Conservation (phyloP, 2,888 invertebrate species). For the Adineta ricciae region DNA sequence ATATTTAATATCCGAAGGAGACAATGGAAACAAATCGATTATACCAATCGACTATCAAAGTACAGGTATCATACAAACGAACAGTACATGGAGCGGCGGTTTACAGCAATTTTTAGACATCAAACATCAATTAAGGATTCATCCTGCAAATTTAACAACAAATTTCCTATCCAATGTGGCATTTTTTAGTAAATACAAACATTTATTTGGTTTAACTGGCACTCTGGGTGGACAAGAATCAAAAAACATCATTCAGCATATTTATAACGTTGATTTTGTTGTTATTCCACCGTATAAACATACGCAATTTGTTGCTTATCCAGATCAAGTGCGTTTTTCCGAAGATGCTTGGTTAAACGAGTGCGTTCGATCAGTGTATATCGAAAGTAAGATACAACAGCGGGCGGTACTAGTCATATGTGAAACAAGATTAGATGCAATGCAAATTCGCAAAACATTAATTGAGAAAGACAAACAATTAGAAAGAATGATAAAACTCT, state of each 20-base stretch:
- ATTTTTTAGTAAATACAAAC: slow-evolving; percentile 34
- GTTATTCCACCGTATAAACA: slow-evolving; percentile 35
- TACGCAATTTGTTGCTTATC: slow-evolving; percentile 30
- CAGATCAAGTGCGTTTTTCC: neutral
- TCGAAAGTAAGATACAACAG: slow-evolving; percentile 35
- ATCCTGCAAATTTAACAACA: slow-evolving; percentile 34
- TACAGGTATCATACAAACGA: slow-evolving; percentile 36
- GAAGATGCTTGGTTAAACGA: slow-evolving; percentile 14
- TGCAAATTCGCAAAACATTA: neutral
- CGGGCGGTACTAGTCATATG: slow-evolving; percentile 28
- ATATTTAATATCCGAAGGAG: too few species aligned
- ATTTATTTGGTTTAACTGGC: slow-evolving; percentile 41
- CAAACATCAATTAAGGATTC: slow-evolving; percentile 35
- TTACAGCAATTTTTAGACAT: slow-evolving; percentile 37
- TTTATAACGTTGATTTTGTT: slow-evolving; percentile 30
- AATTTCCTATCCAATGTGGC: slow-evolving; percentile 36
- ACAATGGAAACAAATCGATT: slow-evolving; percentile 2
- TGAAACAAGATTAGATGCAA: slow-evolving; percentile 26
- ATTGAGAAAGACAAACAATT: neutral
- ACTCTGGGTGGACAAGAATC: slow-evolving; percentile 39
- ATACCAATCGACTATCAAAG: slow-evolving; percentile 35
- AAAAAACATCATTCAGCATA: slow-evolving; percentile 38
- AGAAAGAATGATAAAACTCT: neutral
- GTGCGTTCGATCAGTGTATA: too few species aligned
- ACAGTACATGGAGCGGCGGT: slow-evolving; percentile 36